Conservation (phyloP, 2,113 vertebrate species). For the Camelus dromedarius region DNA sequence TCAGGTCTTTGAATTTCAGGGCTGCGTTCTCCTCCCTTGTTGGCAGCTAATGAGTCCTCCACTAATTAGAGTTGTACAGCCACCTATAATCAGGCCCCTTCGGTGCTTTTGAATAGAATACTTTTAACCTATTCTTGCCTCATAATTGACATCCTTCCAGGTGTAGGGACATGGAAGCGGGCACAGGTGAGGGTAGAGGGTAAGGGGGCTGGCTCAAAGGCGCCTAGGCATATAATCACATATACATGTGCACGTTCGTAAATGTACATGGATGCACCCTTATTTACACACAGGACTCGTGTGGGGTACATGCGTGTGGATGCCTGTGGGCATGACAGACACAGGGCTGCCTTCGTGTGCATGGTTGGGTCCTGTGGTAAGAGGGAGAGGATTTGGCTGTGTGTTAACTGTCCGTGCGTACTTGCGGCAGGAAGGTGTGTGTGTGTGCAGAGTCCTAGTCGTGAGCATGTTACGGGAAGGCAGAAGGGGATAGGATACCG, state of each 20-base stretch:
- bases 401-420: neutral
- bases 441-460: neutral
- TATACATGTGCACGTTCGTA: too few species aligned
- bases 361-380: rapidly evolving
- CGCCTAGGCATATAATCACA: neutral
- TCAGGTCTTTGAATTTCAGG: conserved; percentile 79
- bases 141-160: conserved; percentile 72
- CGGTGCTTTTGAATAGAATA: conserved; percentile 87
- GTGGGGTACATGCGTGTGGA: rapidly evolving
- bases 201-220: neutral
- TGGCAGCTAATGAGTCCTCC: conserved; percentile 81
- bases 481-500: neutral
- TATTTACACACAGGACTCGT: neutral
- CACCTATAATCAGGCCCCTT: conserved; percentile 85
- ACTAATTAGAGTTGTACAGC: conserved; percentile 85
- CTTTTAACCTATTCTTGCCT: conserved; percentile 86
- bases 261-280: neutral
- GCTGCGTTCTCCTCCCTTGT: conserved; percentile 67
- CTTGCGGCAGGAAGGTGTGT: neutral
- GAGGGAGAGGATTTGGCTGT: neutral
- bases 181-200: neutral
- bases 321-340: neutral
- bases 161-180: neutral
- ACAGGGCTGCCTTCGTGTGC: neutral
- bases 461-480: neutral